Evolutionary conservation across 2,113 vertebrate genomes (phyloP).

Genomic region (Catharus bicknelli): DNA sequence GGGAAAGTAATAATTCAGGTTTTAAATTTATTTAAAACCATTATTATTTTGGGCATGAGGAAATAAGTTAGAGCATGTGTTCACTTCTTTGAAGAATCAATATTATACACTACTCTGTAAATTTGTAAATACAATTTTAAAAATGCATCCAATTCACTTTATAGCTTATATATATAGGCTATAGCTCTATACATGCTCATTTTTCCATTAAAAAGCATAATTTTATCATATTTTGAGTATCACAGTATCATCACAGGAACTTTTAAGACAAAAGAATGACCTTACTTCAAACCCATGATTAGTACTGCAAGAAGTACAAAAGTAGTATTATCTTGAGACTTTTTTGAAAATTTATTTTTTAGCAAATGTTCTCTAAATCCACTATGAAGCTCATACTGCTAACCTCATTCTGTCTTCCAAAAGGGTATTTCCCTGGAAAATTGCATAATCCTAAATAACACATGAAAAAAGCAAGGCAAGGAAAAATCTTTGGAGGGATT

Average conservation of each 20-base stretch:
- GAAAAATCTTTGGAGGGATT: slow-evolving; percentile 35
- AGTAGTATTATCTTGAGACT: neutral
- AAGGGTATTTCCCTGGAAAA: slow-evolving; percentile 44
- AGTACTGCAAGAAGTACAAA: neutral
- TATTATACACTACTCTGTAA: neutral
- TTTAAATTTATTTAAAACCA: neutral
- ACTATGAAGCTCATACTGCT: neutral
- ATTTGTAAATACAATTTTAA: neutral
- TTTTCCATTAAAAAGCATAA: neutral
- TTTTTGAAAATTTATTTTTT: neutral
- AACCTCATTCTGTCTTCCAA: slow-evolving; percentile 59
- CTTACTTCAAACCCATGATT: neutral
- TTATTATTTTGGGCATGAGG: neutral
- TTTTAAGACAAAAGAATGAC: neutral
- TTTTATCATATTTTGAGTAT: neutral
- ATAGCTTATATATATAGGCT: neutral
- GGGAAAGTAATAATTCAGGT: neutral
- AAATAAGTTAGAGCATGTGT: neutral
- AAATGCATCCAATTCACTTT: neutral
- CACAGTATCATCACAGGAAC: neutral
- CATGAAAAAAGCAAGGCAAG: neutral
- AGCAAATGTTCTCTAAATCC: neutral
- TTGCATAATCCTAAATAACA: slow-evolving; percentile 28
- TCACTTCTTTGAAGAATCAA: neutral
- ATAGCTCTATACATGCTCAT: neutral